Evolutionary conservation across 2,888 invertebrate species (phyloP).

Genomic region (Piscicola geometra): DNA sequence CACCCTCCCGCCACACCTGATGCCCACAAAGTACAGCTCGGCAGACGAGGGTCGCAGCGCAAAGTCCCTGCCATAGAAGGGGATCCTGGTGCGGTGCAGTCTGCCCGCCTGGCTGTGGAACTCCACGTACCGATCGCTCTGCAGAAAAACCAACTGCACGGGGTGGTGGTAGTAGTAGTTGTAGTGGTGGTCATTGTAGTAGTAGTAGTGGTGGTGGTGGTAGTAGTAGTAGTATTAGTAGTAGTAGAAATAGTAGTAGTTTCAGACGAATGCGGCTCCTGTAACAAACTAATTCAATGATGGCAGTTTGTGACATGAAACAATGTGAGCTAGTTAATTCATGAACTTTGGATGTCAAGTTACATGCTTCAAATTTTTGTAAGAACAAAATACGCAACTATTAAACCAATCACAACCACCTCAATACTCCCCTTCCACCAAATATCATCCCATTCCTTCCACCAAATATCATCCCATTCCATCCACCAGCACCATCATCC

Average conservation of each 20-base stretch:
- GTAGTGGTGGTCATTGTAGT: too few relatives aligned
- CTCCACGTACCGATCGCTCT: conserved; percentile 85
- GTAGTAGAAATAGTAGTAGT: neutral
- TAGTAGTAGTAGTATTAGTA: neutral
- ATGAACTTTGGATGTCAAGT: too few relatives aligned
- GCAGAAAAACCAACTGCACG: conserved; percentile 77
- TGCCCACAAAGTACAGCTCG: conserved; percentile 87
- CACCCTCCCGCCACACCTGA: conserved; percentile 68
- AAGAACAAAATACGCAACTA: too few relatives aligned
- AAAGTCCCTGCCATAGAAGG: conserved; percentile 89
- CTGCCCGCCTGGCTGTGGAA: conserved; percentile 90
- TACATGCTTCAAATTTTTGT: too few relatives aligned
- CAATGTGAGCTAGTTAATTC: too few relatives aligned
- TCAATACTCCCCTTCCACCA: too few relatives aligned
- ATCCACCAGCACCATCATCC: conserved; percentile 34
- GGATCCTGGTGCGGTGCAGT: conserved; percentile 83
- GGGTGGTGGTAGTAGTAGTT: conserved; percentile 19
- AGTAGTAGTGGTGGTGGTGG: too few relatives aligned
- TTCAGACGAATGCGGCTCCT: too few relatives aligned
- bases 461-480: neutral
- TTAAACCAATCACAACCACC: too few relatives aligned
- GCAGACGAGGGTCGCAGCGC: conserved; percentile 81
- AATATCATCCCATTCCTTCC: too few relatives aligned
- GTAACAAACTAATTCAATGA: too few relatives aligned
- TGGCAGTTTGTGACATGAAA: too few relatives aligned